Conservation (phyloP, 2,797 vertebrate genomes). For the Amblyopsis hoosieri region DNA sequence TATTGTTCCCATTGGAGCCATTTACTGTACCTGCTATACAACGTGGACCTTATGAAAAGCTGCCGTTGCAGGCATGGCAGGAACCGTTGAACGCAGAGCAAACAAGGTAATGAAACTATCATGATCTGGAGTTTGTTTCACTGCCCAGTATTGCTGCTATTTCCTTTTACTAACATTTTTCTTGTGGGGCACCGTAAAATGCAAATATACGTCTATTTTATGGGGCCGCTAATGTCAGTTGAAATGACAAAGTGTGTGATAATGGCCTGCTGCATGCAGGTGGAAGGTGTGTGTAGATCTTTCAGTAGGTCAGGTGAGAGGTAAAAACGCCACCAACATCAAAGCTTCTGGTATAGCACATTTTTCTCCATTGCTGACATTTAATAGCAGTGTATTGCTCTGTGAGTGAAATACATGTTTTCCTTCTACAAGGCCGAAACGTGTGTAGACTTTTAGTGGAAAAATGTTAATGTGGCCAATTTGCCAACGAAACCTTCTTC, state of each 20-base stretch:
- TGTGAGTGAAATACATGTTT: conserved; percentile 23
- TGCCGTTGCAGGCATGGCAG: conserved; percentile 46
- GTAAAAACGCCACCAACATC: conserved; percentile 56
- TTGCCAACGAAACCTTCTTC: conserved; percentile 21
- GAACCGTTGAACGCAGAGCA: conserved; percentile 39
- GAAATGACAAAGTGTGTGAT: conserved; percentile 52
- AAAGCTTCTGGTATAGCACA: conserved; percentile 46
- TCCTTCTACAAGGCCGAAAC: conserved; percentile 31
- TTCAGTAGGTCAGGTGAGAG: conserved; percentile 58
- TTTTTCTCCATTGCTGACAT: conserved; percentile 61
- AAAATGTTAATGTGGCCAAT: conserved; percentile 58
- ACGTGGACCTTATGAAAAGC: conserved; percentile 10
- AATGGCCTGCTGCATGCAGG: conserved; percentile 39
- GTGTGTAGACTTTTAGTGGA: conserved; percentile 27
- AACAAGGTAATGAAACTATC: conserved; percentile 37
- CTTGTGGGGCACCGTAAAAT: conserved; percentile 44
- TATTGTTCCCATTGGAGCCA: conserved; percentile 36
- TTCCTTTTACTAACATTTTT: conserved; percentile 41
- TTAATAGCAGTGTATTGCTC: conserved; percentile 41
- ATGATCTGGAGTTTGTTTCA: conserved; percentile 28
- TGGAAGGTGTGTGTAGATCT: conserved; percentile 28
- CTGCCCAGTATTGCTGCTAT: conserved; percentile 17
- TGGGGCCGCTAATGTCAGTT: conserved; percentile 56
- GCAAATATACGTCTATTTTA: conserved; percentile 55
- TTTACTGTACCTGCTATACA: conserved; percentile 14